A percentile compares a stretch with the other conserved stretches of the same genome.
These are phyloP conservation scores for Salticus scenicus DNA, from an alignment of 2,888 invertebrate species.

Conservation along the genomic window DNA sequence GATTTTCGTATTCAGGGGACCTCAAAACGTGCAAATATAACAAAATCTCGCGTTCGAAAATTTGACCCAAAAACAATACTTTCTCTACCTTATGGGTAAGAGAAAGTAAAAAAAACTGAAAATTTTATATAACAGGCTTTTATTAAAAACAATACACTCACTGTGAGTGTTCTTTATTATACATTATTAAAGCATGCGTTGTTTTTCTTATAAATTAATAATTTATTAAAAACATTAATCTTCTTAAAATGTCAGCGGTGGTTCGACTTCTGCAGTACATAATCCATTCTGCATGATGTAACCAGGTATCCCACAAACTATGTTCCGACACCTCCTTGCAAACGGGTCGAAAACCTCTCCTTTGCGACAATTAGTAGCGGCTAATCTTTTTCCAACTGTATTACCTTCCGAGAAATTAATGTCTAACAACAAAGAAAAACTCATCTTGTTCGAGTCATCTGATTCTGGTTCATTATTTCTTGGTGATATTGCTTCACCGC, in stretches of 20 bases:
- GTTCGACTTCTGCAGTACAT: constrained; percentile 30
- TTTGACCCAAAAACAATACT: too few species aligned
- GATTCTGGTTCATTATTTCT: constrained; percentile 24
- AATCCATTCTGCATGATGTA: constrained; percentile 45
- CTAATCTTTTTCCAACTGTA: constrained; percentile 36
- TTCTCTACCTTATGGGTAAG: too few species aligned
- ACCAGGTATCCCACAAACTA: constrained; percentile 58
- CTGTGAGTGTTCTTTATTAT: too few species aligned
- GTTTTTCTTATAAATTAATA: too few species aligned
- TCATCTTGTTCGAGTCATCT: constrained; percentile 36
- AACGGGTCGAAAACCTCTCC: constrained; percentile 61
- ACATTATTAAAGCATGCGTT: too few species aligned
- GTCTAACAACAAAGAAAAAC: constrained; percentile 56
- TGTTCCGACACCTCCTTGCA: constrained; percentile 46
- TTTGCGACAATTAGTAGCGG: constrained; percentile 9
- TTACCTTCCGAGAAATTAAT: constrained; percentile 59
- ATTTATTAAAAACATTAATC: too few species aligned
- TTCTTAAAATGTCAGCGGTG: constrained; percentile 10
- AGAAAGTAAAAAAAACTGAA: too few species aligned
- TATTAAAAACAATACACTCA: too few species aligned
- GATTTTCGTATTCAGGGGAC: too few species aligned
- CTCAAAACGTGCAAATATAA: too few species aligned
- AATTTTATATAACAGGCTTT: too few species aligned
- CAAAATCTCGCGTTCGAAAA: too few species aligned
- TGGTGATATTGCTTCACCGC: constrained; percentile 42